Base-by-base conservation (phyloP, 1,140 invertebrate genomes). In the Agrypnia vestita region DNA sequence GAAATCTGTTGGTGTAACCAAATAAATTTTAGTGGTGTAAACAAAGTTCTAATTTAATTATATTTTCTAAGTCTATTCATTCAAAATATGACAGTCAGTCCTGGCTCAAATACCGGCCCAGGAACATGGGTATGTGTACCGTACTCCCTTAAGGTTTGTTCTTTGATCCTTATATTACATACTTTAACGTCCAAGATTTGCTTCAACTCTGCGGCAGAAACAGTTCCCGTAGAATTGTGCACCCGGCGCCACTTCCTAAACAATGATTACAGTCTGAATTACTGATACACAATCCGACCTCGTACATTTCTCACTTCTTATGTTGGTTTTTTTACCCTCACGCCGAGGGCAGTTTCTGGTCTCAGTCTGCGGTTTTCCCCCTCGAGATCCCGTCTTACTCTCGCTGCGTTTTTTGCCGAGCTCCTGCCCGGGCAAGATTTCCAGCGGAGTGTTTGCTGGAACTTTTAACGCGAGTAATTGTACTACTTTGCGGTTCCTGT, bases 401-500 rank as follows among this genome's bases (percentile, higher is more conserved):
- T 13, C 17, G 43, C n/a, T 9, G 44, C 43, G 62, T 35, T 35
- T 35, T 35, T 35, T 35, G 25, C 25, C 19, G 13, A 13, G 35
- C 62, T 13, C 15, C 17, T 67, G 43, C 62, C 71, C 19, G n/a
- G n/a, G 13, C 25, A 55, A 72, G 56, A 77, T 77, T 76, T 80
- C 19, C 9, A 59, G 51, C 74, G 25, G 62, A 80, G 80, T 81
- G 80, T 81, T 81, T 78, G 44, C 76, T 77, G 47, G 73, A 81
- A 81, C 67, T 81, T 81, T 78, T 78, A 81, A 78, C 80, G 76
- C 74, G 56, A 78, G 78, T 81, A 76, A 80, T 77, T 53, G 44
- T 47, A 8, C 25, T 44, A 12, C 61, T 59, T 64, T 71, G 61
- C 61, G 55, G 56, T 59, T 69, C 25, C 76, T 78, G 67, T 47